Evolutionary conservation across 2,888 invertebrate genomes (phyloP).

Genomic region (Palloptera scutellata): DNA sequence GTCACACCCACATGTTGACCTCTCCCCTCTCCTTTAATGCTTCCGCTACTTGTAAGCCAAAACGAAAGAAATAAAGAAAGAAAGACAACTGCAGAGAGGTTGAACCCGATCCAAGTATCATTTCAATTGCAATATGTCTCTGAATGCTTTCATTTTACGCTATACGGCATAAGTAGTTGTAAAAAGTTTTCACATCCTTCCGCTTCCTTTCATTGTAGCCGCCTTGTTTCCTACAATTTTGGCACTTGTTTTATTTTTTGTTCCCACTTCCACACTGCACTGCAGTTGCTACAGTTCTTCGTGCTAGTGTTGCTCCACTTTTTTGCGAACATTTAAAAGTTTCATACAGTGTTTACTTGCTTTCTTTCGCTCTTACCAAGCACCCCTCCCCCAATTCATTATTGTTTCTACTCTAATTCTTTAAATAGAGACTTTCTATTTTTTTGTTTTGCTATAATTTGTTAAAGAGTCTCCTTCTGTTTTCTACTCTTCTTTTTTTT

Average conservation of each 20-base stretch:
- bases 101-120: not conserved
- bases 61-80: not conserved
- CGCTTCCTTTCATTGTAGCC: not conserved
- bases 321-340: too few relatives aligned
- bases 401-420: constrained; percentile 23
- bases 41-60: not conserved
- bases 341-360: constrained; percentile 2
- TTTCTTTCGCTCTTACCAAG: constrained; percentile 11
- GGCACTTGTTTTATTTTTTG: not conserved
- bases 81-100: not conserved
- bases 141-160: not conserved
- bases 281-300: too few relatives aligned
- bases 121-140: not conserved
- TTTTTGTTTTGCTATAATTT: constrained; percentile 1
- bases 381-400: not conserved
- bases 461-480: not conserved
- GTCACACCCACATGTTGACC: constrained; percentile 4
- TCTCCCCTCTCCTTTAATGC: too few relatives aligned
- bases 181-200: not conserved
- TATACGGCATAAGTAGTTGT: not conserved
- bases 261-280: too few relatives aligned
- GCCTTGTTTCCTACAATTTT: constrained; percentile 1
- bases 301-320: too few relatives aligned
- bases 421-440: constrained; percentile 17
- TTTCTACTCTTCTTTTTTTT: not conserved